Evolutionary conservation across 92 coral and sea anemone species (phyloP).

Genomic region (Plumapathes pennacea): DNA sequence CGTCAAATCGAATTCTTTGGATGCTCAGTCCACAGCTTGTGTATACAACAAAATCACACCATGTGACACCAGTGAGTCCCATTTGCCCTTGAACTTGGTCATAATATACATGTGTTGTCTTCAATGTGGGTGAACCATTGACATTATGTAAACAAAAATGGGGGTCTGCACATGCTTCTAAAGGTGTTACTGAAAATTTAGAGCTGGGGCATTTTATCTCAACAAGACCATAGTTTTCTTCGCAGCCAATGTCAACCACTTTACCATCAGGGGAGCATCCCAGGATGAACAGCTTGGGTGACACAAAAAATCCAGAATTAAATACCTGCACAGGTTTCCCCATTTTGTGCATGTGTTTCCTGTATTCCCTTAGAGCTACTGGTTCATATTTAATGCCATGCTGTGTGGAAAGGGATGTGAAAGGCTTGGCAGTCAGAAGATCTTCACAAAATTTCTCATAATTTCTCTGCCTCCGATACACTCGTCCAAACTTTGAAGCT

Average conservation of each 20-base stretch:
- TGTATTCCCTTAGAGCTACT: slow-evolving; percentile 17
- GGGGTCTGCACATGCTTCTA: slow-evolving; percentile 40
- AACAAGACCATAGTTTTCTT: slow-evolving; percentile 27
- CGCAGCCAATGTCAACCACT: slow-evolving; percentile 15
- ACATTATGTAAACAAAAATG: slow-evolving; percentile 12
- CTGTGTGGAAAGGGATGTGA: slow-evolving; percentile 14
- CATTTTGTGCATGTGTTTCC: slow-evolving; percentile 32
- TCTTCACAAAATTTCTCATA: slow-evolving; percentile 35
- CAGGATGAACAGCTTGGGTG: slow-evolving; percentile 30
- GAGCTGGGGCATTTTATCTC: slow-evolving; percentile 38
- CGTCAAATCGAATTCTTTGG: slow-evolving; percentile 38
- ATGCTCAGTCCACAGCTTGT: slow-evolving; percentile 28
- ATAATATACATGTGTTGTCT: slow-evolving; percentile 13
- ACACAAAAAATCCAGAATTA: slow-evolving; percentile 35
- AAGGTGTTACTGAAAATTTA: slow-evolving; percentile 49
- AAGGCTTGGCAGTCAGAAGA: slow-evolving; percentile 28
- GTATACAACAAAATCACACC: slow-evolving; percentile 34
- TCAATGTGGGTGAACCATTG: slow-evolving; percentile 6
- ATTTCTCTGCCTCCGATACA: slow-evolving; percentile 37
- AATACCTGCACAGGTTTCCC: slow-evolving; percentile 31
- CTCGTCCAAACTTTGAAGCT: slow-evolving; percentile 36
- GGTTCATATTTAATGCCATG: slow-evolving; percentile 35
- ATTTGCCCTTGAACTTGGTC: slow-evolving; percentile 30
- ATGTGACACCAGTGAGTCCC: slow-evolving; percentile 19
- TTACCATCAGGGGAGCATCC: slow-evolving; percentile 43